phyloP scores from a whole-genome alignment of 2,888 invertebrate species.

The Altica lythri region DNA sequence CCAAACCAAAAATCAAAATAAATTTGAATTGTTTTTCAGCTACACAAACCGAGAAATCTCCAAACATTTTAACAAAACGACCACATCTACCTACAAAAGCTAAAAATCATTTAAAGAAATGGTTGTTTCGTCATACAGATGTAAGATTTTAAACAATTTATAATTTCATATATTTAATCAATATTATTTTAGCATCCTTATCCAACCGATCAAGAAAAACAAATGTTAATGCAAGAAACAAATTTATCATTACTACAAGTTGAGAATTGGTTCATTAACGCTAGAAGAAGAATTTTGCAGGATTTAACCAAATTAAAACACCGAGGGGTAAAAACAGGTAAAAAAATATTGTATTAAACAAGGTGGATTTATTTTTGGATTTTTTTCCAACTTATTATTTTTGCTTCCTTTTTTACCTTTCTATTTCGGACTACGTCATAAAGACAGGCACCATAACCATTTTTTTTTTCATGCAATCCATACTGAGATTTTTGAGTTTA shows the following conservation, averaged over 20 bases:
- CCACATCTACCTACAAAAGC: slow-evolving; percentile 47
- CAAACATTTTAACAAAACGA: slow-evolving; percentile 41
- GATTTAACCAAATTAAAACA: slow-evolving; percentile 44
- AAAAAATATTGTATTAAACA: neutral
- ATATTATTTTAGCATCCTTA: slow-evolving; percentile 44
- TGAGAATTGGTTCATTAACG: slow-evolving; percentile 48
- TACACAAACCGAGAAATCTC: slow-evolving; percentile 14
- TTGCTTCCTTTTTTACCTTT: neutral
- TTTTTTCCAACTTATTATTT: neutral
- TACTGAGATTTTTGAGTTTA: too few relatives aligned
- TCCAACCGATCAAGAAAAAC: slow-evolving; percentile 47
- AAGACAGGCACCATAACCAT: neutral
- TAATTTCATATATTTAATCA: neutral
- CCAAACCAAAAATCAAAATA: neutral
- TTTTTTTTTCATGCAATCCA: too few relatives aligned
- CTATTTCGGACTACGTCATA: neutral
- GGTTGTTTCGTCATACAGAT: slow-evolving; percentile 47
- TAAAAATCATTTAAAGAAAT: slow-evolving; percentile 47
- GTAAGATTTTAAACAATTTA: slow-evolving; percentile 39
- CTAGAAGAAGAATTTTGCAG: slow-evolving; percentile 44
- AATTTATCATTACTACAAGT: slow-evolving; percentile 46
- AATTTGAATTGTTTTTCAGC: slow-evolving; percentile 12
- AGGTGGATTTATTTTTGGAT: neutral
- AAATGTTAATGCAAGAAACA: slow-evolving; percentile 47
- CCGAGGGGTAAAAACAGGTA: slow-evolving; percentile 29